Percentiles rank a stretch among this genome's conserved stretches.
These are phyloP conservation scores for Amblyornis subalaris DNA, from an alignment of 2,113 vertebrate species.

Conservation along the genomic window DNA sequence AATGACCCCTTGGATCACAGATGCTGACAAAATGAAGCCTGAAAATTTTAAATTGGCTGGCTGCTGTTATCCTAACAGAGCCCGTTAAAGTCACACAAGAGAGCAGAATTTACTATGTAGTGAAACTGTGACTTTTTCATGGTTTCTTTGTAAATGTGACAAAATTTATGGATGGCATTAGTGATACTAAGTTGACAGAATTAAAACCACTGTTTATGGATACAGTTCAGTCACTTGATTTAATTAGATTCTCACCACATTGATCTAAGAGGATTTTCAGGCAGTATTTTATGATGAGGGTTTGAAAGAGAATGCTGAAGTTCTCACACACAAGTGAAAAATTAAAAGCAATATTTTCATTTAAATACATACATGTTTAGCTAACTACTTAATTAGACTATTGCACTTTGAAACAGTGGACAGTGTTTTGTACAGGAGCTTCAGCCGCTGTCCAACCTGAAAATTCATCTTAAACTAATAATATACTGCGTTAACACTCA, in stretches of 20 bases:
- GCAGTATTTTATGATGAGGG: neutral
- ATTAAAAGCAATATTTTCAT: neutral
- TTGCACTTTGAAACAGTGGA: neutral
- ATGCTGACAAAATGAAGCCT: constrained; percentile 44
- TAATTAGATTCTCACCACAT: constrained; percentile 49
- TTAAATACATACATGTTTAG: neutral
- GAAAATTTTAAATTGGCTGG: constrained; percentile 43
- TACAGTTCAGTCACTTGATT: constrained; percentile 58
- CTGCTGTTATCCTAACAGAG: constrained; percentile 31
- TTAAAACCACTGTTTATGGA: constrained; percentile 51
- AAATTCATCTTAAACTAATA: neutral
- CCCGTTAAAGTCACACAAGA: constrained; percentile 39
- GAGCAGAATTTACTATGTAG: constrained; percentile 25
- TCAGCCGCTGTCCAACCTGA: neutral
- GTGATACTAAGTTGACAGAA: constrained; percentile 58
- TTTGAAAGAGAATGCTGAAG: neutral
- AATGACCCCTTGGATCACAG: constrained; percentile 38
- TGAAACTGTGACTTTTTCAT: constrained; percentile 51
- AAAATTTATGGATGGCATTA: constrained; percentile 57
- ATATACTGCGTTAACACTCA: neutral
- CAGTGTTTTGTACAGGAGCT: neutral
- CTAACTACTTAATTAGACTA: neutral
- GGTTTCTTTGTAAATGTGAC: constrained; percentile 48
- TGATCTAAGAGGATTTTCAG: constrained; percentile 38
- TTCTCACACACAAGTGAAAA: neutral